These are phyloP conservation scores for Bettongia penicillata DNA, from an alignment of 2,113 vertebrate species.

Conservation along the genomic window DNA sequence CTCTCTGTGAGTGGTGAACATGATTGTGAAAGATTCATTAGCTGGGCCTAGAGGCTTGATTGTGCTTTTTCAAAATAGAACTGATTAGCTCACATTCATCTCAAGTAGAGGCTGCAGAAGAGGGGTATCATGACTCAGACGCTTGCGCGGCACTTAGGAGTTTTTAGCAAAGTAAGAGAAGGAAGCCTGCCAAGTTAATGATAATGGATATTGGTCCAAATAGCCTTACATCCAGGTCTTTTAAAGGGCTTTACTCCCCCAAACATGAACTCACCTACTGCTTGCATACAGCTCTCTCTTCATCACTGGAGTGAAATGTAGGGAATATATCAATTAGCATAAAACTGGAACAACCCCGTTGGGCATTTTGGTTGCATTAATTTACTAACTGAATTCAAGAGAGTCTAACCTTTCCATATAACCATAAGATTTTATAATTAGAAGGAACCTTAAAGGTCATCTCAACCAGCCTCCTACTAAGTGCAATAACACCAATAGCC, in stretches of 20 bases:
- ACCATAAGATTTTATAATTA: not conserved
- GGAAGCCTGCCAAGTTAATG: conserved; percentile 45
- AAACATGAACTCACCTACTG: not conserved
- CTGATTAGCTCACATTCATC: conserved; percentile 56
- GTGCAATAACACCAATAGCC: not conserved
- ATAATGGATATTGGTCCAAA: conserved; percentile 37
- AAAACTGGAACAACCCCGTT: not conserved
- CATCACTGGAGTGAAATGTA: conserved; percentile 19
- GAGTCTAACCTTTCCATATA: not conserved
- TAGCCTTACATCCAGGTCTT: conserved; percentile 33
- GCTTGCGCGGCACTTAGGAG: conserved; percentile 47
- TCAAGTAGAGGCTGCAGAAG: conserved; percentile 54
- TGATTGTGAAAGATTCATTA: conserved; percentile 66
- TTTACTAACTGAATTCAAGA: conserved; percentile 42
- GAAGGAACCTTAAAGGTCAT: not conserved
- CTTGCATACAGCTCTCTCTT: conserved; percentile 21
- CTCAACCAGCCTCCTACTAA: not conserved
- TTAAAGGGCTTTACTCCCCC: conserved; percentile 37
- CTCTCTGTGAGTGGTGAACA: conserved; percentile 47
- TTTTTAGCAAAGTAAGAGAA: conserved; percentile 42
- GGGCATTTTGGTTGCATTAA: not conserved
- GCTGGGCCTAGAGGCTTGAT: conserved; percentile 59
- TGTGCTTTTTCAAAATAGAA: conserved; percentile 53
- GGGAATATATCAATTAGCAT: not conserved
- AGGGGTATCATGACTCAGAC: conserved; percentile 56